Base-by-base conservation (phyloP, 2,113 vertebrate genomes). In the Limanda limanda region DNA sequence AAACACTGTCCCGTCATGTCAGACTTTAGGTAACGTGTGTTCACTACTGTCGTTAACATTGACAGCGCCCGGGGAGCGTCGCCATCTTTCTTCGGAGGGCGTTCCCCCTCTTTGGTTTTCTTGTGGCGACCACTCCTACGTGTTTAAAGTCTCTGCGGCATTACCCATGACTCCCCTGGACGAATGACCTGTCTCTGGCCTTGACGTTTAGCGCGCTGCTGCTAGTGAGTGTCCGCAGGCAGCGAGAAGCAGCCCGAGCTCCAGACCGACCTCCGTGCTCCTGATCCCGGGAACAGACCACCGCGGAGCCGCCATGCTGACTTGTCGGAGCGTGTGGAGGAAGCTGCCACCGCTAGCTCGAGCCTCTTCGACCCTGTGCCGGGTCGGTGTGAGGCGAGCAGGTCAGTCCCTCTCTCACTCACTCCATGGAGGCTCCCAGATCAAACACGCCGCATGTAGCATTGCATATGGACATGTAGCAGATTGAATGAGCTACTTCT, bases 121-220 rank as follows among this genome's bases (percentile, higher is more conserved):
- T 2, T 21, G 1, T 0, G 10, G 74, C 0, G 67, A 56, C 27
- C 3, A 17, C 60, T 91, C 89, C 76, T 1, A 0, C 0, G 0
- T 2, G 0, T 4, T 17, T 0, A 56, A 31, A 87, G 3, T 66
- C 27, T 74, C 79, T 91, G 21, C 65, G 2, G 1, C 2, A 68
- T 88, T 92, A 90, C 92, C 92, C 91, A 87, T 77, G 68, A 85
- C 24, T 35, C 91, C 70, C 17, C 23, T 51, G 2, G 80, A 73
- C 71, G 76, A 74, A 35, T 93, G 92, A 92, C 92, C 92, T 93
- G 92, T 87, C 69, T 74, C 77, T 91, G 92, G 92, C 92, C 92
- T 93, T 93, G 90, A 81, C 37, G 86, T 83, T 78, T 66, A 56
- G 27, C 81, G 58, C 61, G 14, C 65, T 21, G 51, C 73, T 47